phyloP scores from a whole-genome alignment of 2,888 invertebrate genomes.

The Megastigmus dorsalis region DNA sequence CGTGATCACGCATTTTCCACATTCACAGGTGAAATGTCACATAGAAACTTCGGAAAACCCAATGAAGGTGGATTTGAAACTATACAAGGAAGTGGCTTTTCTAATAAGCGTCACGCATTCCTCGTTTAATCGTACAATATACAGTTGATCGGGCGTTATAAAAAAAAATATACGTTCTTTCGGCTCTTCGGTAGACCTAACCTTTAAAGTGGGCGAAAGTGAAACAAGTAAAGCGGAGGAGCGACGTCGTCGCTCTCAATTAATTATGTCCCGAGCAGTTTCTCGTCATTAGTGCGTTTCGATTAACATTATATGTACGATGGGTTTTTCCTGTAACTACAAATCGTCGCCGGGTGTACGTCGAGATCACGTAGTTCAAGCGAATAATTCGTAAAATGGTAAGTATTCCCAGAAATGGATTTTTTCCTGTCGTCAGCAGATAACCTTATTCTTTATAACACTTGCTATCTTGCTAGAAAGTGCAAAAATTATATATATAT shows the following conservation, averaged over 20 bases:
- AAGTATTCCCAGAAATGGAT: slow-evolving; percentile 46
- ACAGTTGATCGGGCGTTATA: too few species aligned
- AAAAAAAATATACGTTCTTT: background rate
- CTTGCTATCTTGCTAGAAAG: background rate
- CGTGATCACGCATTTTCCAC: slow-evolving; percentile 15
- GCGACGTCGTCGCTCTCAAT: background rate
- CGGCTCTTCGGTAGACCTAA: background rate
- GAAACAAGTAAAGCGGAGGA: background rate
- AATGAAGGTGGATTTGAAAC: slow-evolving; percentile 6
- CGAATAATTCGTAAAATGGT: slow-evolving; percentile 68
- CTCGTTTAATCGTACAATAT: too few species aligned
- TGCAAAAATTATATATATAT: background rate
- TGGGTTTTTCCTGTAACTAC: slow-evolving; percentile 25
- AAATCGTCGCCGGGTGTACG: slow-evolving; percentile 62
- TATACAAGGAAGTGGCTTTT: background rate
- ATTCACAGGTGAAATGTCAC: slow-evolving; percentile 41
- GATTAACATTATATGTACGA: slow-evolving; percentile 9
- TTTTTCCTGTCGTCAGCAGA: background rate
- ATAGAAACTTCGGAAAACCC: slow-evolving; percentile 21
- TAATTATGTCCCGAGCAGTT: slow-evolving; percentile 3
- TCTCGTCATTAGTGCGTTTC: slow-evolving; percentile 4
- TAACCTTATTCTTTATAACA: background rate
- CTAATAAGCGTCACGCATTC: background rate
- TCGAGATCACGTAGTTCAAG: slow-evolving; percentile 58
- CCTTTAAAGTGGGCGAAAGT: background rate